Evolutionary conservation across 2,797 vertebrate species (phyloP).

Genomic region (Hippoglossus hippoglossus): DNA sequence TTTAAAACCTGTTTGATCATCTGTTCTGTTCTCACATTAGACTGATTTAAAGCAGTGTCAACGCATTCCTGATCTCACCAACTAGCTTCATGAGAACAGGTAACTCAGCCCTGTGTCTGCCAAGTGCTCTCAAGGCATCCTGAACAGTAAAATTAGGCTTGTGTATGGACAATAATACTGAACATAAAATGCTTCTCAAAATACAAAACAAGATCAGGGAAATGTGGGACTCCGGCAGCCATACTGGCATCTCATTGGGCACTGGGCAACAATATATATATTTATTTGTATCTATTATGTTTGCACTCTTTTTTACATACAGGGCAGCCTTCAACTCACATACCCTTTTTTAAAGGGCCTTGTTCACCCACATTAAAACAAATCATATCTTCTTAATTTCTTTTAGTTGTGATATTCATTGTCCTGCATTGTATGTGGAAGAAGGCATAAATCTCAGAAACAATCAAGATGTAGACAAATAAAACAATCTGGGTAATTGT

Average conservation of each 20-base stretch:
- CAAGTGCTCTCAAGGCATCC: constrained; percentile 4
- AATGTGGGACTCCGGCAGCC: neutral
- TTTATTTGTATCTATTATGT: too few species aligned
- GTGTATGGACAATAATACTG: neutral
- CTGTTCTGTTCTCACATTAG: neutral
- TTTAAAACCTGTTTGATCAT: neutral
- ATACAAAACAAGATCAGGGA: neutral
- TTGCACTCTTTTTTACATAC: neutral
- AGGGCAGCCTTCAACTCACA: neutral
- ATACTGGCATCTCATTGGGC: neutral
- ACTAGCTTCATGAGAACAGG: too few species aligned
- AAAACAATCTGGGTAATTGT: neutral
- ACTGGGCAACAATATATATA: too few species aligned
- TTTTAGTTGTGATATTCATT: neutral
- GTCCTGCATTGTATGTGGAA: neutral
- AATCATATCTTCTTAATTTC: neutral
- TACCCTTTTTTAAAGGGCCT: neutral
- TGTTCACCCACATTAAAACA: neutral
- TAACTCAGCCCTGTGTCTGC: too few species aligned
- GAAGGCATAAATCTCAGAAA: neutral
- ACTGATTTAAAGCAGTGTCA: too few species aligned
- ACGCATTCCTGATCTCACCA: neutral
- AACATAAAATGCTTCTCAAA: constrained; percentile 4
- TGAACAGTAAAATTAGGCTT: neutral
- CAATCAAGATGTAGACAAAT: too few species aligned